A percentile compares a stretch with the other conserved stretches of the same genome.
Evolutionary conservation across 2,113 vertebrate genomes (phyloP).

Genomic region (Labeo rohita): DNA sequence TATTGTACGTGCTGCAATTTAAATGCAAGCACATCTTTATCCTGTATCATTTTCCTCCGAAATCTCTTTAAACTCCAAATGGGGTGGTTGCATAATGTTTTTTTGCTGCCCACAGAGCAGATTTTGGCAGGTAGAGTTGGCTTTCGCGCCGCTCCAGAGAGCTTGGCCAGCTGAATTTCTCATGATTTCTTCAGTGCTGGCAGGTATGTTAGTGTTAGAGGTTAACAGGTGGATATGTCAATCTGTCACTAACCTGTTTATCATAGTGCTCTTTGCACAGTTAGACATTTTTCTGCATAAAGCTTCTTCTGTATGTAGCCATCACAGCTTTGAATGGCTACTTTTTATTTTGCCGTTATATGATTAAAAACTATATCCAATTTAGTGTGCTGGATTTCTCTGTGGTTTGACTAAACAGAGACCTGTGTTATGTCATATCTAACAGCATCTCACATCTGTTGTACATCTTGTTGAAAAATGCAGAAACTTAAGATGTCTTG

Average conservation of each 20-base stretch:
- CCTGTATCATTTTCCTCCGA: neutral
- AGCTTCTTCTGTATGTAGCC: neutral
- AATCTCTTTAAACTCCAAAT: slow-evolving; percentile 2
- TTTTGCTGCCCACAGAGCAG: slow-evolving; percentile 10
- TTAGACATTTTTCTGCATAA: slow-evolving; percentile 9
- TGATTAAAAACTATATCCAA: slow-evolving; percentile 4
- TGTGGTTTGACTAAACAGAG: neutral
- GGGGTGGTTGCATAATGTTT: slow-evolving; percentile 20
- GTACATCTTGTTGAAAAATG: neutral
- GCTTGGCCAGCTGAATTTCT: slow-evolving; percentile 36
- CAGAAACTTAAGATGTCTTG: neutral
- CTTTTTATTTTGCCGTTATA: neutral
- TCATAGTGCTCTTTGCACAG: slow-evolving; percentile 37
- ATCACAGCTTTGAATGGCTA: neutral
- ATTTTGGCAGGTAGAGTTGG: slow-evolving; percentile 18
- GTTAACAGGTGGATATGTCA: slow-evolving; percentile 49
- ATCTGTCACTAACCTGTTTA: slow-evolving; percentile 38
- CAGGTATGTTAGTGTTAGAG: slow-evolving; percentile 39
- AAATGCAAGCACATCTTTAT: neutral
- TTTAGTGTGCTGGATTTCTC: neutral
- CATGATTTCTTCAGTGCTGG: slow-evolving; percentile 29
- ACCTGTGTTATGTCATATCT: neutral
- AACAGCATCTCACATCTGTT: slow-evolving; percentile 9
- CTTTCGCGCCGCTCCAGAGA: neutral
- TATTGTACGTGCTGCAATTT: neutral